Evolutionary conservation across 1,140 invertebrate species (phyloP).

Genomic region (Dendrolimus kikuchii): DNA sequence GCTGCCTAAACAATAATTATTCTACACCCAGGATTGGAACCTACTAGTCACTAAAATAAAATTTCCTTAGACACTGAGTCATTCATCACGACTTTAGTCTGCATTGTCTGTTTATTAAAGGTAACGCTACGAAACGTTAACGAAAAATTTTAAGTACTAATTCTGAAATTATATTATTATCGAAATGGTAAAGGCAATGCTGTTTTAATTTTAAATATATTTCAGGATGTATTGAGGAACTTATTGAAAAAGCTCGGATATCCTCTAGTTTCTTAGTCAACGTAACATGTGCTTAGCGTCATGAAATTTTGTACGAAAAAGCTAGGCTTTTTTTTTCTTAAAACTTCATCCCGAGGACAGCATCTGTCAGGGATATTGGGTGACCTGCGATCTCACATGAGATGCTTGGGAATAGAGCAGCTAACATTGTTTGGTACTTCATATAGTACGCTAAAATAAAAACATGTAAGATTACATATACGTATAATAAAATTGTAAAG

Average conservation of each 20-base stretch:
- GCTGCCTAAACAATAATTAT: too few relatives aligned
- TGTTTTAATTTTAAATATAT: conserved; percentile 6
- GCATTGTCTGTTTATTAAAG: too few relatives aligned
- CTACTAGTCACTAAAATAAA: too few relatives aligned
- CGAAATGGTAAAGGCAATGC: conserved; percentile 2
- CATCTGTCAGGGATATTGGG: conserved; percentile 54
- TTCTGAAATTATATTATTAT: background rate
- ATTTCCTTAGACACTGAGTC: too few relatives aligned
- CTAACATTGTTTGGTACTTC: conserved; percentile 15
- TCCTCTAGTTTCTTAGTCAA: conserved; percentile 25
- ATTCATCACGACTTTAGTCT: too few relatives aligned
- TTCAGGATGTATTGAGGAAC: conserved; percentile 22
- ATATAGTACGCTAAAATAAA: background rate
- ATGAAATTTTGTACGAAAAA: conserved; percentile 31
- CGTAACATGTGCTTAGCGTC: conserved; percentile 36
- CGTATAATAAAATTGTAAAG: too few relatives aligned
- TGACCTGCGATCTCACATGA: conserved; percentile 43
- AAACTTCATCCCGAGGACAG: conserved; percentile 32
- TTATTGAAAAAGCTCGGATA: conserved; percentile 39
- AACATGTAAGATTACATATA: too few relatives aligned
- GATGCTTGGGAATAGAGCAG: conserved; percentile 14
- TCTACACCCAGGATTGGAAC: too few relatives aligned
- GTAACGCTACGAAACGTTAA: too few relatives aligned
- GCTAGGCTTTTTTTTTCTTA: conserved; percentile 27
- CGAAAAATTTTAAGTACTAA: too few relatives aligned